A percentile compares a stretch with the other conserved stretches of the same genome.
Evolutionary conservation across 2,113 vertebrate genomes (phyloP).

Genomic region (Oncorhynchus kisutch): DNA sequence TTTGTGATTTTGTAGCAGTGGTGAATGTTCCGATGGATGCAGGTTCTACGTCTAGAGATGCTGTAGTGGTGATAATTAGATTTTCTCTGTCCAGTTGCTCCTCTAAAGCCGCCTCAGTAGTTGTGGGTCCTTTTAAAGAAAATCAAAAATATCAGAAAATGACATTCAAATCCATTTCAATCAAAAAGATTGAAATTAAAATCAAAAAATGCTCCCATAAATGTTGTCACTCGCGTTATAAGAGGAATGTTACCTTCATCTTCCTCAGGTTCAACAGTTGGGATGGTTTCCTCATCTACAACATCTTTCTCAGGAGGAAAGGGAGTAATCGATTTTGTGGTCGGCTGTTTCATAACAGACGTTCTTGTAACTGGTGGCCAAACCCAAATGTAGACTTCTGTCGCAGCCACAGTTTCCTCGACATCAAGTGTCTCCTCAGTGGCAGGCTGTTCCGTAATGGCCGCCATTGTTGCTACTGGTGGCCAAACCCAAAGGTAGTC

Average conservation of each 20-base stretch:
- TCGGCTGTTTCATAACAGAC: not conserved
- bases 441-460: not conserved
- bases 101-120: constrained; percentile 15
- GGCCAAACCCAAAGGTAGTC: not conserved
- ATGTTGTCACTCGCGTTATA: constrained; percentile 10
- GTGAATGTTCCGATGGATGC: constrained; percentile 8
- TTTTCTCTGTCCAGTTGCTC: constrained; percentile 30
- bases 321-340: not conserved
- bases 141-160: constrained; percentile 1
- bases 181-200: not conserved
- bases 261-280: not conserved
- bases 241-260: constrained; percentile 28
- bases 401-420: not conserved
- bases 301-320: not conserved
- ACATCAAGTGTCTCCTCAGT: constrained; percentile 16
- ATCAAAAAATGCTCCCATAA: not conserved
- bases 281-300: not conserved
- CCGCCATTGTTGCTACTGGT: not conserved
- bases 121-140: constrained; percentile 35
- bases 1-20: not conserved
- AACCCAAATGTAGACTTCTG: not conserved
- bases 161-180: constrained; percentile 6
- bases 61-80: constrained; percentile 1
- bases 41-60: constrained; percentile 19
- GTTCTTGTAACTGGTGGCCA: not conserved